phyloP scores from a whole-genome alignment of 1,140 invertebrate genomes.

The Onthophagus taurus region DNA sequence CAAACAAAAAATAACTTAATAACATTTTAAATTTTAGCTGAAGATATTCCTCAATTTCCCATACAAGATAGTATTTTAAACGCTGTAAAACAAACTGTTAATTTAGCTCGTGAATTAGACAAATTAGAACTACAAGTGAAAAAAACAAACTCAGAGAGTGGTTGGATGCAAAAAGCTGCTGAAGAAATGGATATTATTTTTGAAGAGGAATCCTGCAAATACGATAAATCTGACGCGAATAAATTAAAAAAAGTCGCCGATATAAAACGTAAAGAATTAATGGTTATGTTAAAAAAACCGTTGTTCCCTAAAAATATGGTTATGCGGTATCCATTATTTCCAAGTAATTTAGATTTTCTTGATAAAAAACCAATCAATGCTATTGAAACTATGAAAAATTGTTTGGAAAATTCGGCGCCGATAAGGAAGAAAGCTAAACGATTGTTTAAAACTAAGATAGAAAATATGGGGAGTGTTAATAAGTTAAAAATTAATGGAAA shows the following conservation, averaged over 20 bases:
- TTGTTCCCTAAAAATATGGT: slow-evolving; percentile 59
- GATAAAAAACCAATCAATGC: too few relatives aligned
- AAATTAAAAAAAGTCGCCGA: slow-evolving; percentile 38
- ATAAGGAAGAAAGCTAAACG: too few relatives aligned
- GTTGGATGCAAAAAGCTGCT: slow-evolving; percentile 76
- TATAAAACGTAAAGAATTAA: slow-evolving; percentile 47
- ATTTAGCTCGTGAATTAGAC: slow-evolving; percentile 71
- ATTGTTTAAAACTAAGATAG: too few relatives aligned
- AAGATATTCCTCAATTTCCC: slow-evolving; percentile 76
- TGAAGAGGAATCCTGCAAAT: slow-evolving; percentile 50
- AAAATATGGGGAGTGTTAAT: too few relatives aligned
- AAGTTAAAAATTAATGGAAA: too few relatives aligned
- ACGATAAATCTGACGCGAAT: slow-evolving; percentile 23
- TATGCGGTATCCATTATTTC: slow-evolving; percentile 56
- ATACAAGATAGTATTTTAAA: slow-evolving; percentile 59
- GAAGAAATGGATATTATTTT: slow-evolving; percentile 77
- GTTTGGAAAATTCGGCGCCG: too few relatives aligned
- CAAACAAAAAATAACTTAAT: background rate
- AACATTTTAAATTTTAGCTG: slow-evolving; percentile 43
- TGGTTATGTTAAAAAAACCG: slow-evolving; percentile 47
- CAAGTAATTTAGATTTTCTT: too few relatives aligned
- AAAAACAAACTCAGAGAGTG: slow-evolving; percentile 57
- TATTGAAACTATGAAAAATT: too few relatives aligned
- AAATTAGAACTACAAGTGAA: slow-evolving; percentile 57
- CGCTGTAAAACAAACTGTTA: slow-evolving; percentile 60